phyloP scores from a whole-genome alignment of 2,113 vertebrate genomes.

The Cyanoderma ruficeps region DNA sequence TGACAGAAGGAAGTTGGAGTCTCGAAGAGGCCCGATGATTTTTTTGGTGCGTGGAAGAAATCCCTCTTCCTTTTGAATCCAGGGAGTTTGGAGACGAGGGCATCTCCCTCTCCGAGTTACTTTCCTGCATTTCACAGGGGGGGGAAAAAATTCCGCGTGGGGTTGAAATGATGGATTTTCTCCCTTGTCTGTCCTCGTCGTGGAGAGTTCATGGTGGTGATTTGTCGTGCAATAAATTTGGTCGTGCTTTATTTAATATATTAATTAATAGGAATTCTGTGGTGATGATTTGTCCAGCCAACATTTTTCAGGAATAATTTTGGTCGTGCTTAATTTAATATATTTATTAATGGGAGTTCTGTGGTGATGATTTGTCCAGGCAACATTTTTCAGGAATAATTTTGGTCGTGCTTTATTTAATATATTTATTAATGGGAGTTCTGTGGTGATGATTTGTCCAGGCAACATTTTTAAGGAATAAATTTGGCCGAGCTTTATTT shows the following conservation, averaged over 20 bases:
- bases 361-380: too few relatives aligned
- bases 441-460: too few relatives aligned
- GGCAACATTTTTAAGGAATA: too few relatives aligned
- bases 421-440: too few relatives aligned
- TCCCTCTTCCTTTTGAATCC: neutral
- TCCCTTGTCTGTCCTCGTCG: neutral
- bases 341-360: too few relatives aligned
- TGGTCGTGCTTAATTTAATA: too few relatives aligned
- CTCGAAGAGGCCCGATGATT: neutral
- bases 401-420: too few relatives aligned
- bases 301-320: too few relatives aligned
- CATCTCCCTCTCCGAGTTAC: accelerated
- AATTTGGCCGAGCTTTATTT: too few relatives aligned
- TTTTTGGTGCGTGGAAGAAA: neutral
- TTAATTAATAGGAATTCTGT: neutral
- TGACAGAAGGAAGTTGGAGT: neutral
- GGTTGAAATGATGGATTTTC: neutral
- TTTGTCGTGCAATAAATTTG: neutral
- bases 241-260: neutral
- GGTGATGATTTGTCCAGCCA: too few relatives aligned
- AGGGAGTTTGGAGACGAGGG: neutral
- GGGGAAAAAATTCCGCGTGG: neutral
- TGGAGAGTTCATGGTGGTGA: neutral
- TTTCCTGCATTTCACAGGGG: neutral
- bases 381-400: too few relatives aligned